Evolutionary conservation across 2,797 vertebrate species (phyloP).

Genomic region (Euthynnus affinis): DNA sequence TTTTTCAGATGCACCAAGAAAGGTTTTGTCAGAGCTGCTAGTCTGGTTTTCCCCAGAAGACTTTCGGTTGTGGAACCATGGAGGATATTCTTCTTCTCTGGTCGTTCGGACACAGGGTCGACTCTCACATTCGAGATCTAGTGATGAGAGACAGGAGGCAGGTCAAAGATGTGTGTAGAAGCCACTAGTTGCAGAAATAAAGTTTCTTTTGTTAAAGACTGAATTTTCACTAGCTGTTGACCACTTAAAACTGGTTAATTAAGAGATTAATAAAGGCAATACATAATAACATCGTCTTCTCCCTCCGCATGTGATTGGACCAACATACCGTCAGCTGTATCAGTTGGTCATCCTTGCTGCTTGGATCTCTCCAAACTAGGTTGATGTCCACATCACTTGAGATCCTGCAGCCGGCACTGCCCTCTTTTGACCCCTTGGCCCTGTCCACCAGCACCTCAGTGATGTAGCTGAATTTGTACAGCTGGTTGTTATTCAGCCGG

Average conservation of each 20-base stretch:
- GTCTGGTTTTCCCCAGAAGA: constrained; percentile 86
- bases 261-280: not conserved
- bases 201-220: too few relatives aligned
- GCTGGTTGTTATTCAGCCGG: constrained; percentile 91
- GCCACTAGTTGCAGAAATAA: not conserved
- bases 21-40: constrained; percentile 89
- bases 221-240: not conserved
- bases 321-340: constrained; percentile 88
- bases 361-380: constrained; percentile 93
- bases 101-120: constrained; percentile 83
- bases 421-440: constrained; percentile 82
- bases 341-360: constrained; percentile 92
- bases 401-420: constrained; percentile 89
- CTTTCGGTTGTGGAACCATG: constrained; percentile 85
- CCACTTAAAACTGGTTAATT: not conserved
- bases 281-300: not conserved
- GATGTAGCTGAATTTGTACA: constrained; percentile 93
- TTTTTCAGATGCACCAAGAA: constrained; percentile 90
- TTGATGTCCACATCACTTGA: constrained; percentile 88
- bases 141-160: constrained; percentile 2
- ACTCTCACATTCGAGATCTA: constrained; percentile 92
- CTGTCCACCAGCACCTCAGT: constrained; percentile 90
- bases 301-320: not conserved
- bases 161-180: not conserved
- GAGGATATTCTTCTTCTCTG: constrained; percentile 89